Evolutionary conservation across 1,140 invertebrate genomes (phyloP), one percentile per base, ranked within the genome.

Genomic region (Papilio helenus): DNA sequence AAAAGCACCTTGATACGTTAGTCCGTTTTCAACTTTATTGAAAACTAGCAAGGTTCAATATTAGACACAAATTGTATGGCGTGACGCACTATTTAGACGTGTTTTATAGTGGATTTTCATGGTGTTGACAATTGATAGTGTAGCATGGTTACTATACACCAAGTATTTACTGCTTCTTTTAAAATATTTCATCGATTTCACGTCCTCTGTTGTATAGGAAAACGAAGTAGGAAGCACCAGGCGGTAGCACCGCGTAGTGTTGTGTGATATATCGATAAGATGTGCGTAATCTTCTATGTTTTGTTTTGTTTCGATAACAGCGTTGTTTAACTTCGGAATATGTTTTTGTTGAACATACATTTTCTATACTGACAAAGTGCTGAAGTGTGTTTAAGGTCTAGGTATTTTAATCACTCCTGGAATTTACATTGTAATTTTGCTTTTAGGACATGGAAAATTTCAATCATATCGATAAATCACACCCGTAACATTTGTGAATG

Each of bases 21-120:
- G 12, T 68, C 3, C 26, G 18, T 34, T 68, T 29, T 68, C 12
- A 3, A 29, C 61, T 34, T 68, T 68, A 68, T 68, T 68, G 14
- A 0, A 16, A 68, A 68, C 23, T 14, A 29, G 26, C 61, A 68
- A 68, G 61, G 14, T 1, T 34, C 26, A 29, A 29, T 29, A 16
- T 68, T 61, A 5, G 3, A 26, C 3, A 14, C 23, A 26, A 3
- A 26, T 14, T 68, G 10, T 26, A 29, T 68, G 23, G 1, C 14
- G 23, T 68, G 61, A 68, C 61, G 14, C 26, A 29, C 51, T 55
- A 20, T 29, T 68, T 68, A 26, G 12, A 68, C 61, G 5, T 65
- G 26, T 29, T 68, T 68, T 29, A 16, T 68, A 16, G 61, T 29
- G 14, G 26, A 68, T 68, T 68, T 61, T 68, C 61, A 68, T 34